Evolutionary conservation across 1,140 invertebrate species (phyloP).

Genomic region (Neodiprion fabricii): DNA sequence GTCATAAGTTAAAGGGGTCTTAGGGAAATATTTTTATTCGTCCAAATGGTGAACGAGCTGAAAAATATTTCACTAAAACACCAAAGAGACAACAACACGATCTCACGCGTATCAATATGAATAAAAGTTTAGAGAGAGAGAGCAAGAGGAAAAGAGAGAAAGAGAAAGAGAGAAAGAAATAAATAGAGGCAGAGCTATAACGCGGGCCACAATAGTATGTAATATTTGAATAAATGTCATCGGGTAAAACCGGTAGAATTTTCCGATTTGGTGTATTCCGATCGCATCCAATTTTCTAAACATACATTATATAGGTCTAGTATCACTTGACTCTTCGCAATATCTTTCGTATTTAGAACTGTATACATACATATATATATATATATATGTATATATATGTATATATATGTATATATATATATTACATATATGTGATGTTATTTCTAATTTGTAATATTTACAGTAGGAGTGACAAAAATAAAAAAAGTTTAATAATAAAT

Average conservation of each 20-base stretch:
- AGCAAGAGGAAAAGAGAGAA: not conserved
- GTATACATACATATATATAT: not conserved
- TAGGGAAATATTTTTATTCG: too few relatives aligned
- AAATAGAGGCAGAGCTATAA: not conserved
- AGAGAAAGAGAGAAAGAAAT: conserved; percentile 2
- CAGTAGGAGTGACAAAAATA: conserved; percentile 33
- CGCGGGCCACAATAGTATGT: conserved; percentile 2
- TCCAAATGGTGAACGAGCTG: not conserved
- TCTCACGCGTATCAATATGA: conserved; percentile 22
- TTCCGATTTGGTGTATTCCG: not conserved
- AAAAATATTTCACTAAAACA: conserved; percentile 26
- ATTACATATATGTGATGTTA: conserved; percentile 38
- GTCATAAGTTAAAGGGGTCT: not conserved
- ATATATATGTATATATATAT: not conserved
- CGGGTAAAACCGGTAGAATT: conserved; percentile 1
- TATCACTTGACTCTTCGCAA: conserved; percentile 24
- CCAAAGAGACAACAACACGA: conserved; percentile 29
- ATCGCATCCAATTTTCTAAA: conserved; percentile 13
- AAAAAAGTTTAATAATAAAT: conserved; percentile 25
- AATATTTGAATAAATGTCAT: not conserved
- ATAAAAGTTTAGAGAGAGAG: not conserved
- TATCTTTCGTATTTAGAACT: conserved; percentile 28
- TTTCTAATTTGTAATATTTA: conserved; percentile 46
- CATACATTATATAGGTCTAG: not conserved
- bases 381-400: not conserved